Base-by-base conservation (phyloP, 2,113 vertebrate genomes). In the Otolemur garnettii region DNA sequence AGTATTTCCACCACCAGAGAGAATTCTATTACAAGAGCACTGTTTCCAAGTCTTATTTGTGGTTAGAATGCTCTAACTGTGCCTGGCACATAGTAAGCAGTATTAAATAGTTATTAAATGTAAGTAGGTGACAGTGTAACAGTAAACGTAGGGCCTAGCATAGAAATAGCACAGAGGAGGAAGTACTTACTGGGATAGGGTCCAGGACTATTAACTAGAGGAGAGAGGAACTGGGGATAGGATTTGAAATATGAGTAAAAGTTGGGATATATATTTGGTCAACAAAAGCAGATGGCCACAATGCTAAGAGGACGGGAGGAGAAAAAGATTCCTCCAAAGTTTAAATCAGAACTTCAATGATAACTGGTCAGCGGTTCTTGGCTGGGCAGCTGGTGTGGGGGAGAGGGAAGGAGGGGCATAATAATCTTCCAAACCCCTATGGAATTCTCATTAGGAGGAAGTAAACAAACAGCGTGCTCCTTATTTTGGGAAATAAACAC, bases 401-500 rank as follows among this genome's bases (percentile, higher is more conserved):
- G 35, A 55, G 59, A 38, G 4, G 5, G 2, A 77, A 66, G 59
- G 77, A 60, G 45, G 72, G 55, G n/a, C 28, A 62, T 68, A 86
- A 74, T 59, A 64, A 66, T 38, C 87, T 68, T 90, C 68, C 50
- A 87, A 64, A 74, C 66, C 74, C 92, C 85, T 69, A 87, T 87
- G 90, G 60, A 14, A 45, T 81, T 87, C 26, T 72, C 96, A 95
- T 75, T 3, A 97, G 93, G 90, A 78, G 33, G 80, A 72, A 80
- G 69, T 91, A 91, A 97, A 96, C 81, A 96, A 78, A 68, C 97
- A 74, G 68, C 81, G 91, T 5, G 95, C 42, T 94, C 94, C 12
- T 93, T 97, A 96, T 88, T 96, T 95, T 92, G 96, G 77, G 84
- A 96, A 97, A 93, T 85, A 68, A 45, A 93, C 18, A 91, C 87